Evolutionary conservation across 2,113 vertebrate species (phyloP).

Genomic region (Gopherus evgoodei): DNA sequence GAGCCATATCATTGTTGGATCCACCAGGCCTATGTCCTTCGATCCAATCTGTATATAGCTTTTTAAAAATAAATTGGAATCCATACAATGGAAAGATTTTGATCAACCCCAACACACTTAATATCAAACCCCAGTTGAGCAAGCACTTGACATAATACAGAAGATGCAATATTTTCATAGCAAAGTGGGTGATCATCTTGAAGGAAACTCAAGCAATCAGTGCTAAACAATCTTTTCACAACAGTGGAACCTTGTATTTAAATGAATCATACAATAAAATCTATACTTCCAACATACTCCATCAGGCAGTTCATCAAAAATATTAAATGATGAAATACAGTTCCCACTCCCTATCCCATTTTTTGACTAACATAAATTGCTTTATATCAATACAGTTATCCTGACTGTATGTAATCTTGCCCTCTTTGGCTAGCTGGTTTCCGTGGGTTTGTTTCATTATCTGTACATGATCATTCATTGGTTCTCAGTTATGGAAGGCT

Average conservation of each 20-base stretch:
- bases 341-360: background rate
- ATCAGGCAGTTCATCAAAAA: conserved; percentile 4
- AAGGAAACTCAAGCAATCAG: background rate
- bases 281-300: background rate
- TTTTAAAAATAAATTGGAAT: background rate
- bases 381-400: conserved; percentile 10
- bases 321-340: background rate
- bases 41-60: background rate
- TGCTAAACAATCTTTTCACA: background rate
- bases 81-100: background rate
- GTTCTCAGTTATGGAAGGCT: background rate
- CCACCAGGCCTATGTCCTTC: background rate
- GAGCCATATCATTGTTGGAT: background rate
- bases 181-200: background rate
- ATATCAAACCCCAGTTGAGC: background rate
- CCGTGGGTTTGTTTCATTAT: conserved; percentile 7
- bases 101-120: background rate
- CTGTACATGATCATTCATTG: background rate
- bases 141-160: background rate
- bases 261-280: background rate
- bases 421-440: background rate
- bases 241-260: background rate
- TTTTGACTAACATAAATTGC: conserved; percentile 7
- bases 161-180: background rate
- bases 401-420: background rate